Percentiles rank a stretch among this genome's conserved stretches.
Evolutionary conservation across 2,113 vertebrate genomes (phyloP).

Genomic region (Dicentrarchus labrax): DNA sequence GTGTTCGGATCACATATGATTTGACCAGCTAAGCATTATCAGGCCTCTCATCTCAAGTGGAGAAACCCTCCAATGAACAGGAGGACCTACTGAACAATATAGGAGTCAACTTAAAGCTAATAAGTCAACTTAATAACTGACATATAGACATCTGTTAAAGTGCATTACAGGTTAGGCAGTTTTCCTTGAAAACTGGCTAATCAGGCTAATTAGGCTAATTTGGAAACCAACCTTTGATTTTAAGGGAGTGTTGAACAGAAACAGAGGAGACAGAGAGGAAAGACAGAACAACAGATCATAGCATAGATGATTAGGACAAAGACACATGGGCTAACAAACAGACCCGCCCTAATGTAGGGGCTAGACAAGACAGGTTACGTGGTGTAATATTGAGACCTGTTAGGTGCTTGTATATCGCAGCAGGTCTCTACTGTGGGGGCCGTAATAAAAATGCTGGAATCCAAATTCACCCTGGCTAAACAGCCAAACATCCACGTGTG

Average conservation of each 20-base stretch:
- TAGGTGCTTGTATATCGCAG: background rate
- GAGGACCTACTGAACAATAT: background rate
- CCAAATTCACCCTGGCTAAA: conserved; percentile 1
- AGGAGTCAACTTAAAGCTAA: background rate
- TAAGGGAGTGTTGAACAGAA: background rate
- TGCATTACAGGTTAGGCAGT: conserved; percentile 39
- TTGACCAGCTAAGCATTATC: background rate
- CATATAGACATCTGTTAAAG: conserved; percentile 52
- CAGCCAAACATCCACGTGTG: conserved; percentile 26
- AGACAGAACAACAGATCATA: conserved; percentile 49
- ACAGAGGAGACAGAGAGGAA: conserved; percentile 38
- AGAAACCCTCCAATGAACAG: conserved; percentile 6
- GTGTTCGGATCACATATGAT: background rate
- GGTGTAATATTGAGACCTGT: conserved; percentile 16
- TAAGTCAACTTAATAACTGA: background rate
- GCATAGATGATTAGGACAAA: conserved; percentile 42
- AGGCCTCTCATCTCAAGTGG: background rate
- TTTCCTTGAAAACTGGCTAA: conserved; percentile 26
- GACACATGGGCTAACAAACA: conserved; percentile 32
- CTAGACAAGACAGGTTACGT: conserved; percentile 45
- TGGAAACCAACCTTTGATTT: conserved; percentile 28
- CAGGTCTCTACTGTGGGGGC: conserved; percentile 16
- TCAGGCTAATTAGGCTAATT: background rate
- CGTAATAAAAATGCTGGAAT: conserved; percentile 9
- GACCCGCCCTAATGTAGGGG: conserved; percentile 13